Evolutionary conservation across 2,113 vertebrate species (phyloP), one percentile per base, ranked within the genome.

Genomic region (Eulacestoma nigropectus): DNA sequence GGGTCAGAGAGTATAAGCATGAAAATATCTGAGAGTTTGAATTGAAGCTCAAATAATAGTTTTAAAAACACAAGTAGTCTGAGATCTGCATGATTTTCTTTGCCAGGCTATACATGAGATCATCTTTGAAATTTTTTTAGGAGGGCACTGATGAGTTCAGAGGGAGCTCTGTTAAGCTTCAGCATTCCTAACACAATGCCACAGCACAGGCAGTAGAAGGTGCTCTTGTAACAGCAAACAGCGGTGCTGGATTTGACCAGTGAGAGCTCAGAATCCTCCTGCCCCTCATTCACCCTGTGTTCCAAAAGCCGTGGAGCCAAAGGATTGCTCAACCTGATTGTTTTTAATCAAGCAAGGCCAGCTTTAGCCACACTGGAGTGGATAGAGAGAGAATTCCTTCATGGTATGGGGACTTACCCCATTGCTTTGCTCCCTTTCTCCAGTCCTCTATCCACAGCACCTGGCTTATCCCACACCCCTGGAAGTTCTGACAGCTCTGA

Each of bases 191-290:
- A n/a, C 20, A 56, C 70, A 89, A 2, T 93, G 79, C 41, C 69
- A 23, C 87, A 41, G 55, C 74, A 15, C 83, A 73, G 56, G 49
- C 94, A 94, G 95, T 62, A 97, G 95, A 91, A 96, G 95, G 95
- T 95, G 94, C 96, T 95, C 91, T 96, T 94, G 94, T 73, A 93
- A 65, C 70, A 96, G 89, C 80, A 70, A 94, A 81, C 1, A 0
- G 30, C 29, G 20, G 42, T 73, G 50, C 87, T 88, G 32, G 41
- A 46, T 84, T 53, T 74, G 86, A 67, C 29, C 50, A 84, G 37
- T 10, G 41, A 67, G 69, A 82, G 60, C 47, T 90, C 57, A 76
- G 32, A 81, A 90, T 85, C 41, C 37, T 59, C 50, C 90, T 93
- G 59, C 29, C 50, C 23, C 22, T 87, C 27, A 5, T 41, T 74